Evolutionary conservation across 2,888 invertebrate genomes (phyloP), one percentile per base, ranked within the genome.

Genomic region (Phaonia tiefii): DNA sequence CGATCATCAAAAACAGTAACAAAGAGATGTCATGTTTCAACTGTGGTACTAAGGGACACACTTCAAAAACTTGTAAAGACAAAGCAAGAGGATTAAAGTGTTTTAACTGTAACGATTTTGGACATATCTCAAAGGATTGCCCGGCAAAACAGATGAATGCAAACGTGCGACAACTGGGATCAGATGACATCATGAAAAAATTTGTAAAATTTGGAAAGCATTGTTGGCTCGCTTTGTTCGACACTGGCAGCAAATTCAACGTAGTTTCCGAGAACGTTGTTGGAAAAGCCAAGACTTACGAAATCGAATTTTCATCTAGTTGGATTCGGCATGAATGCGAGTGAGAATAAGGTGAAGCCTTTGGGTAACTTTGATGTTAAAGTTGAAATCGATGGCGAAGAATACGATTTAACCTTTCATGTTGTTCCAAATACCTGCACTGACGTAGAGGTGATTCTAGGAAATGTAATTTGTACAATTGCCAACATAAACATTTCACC

Each of bases 11-110:
- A 26, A 54, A 51, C 37, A 54, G 73, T 2, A 73, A n/a, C 26
- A 75, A 63, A 31, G 65, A 54, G 1, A 65, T 46, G 13, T 54
- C 15, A 2, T 82, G 79, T 51, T 83, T 65, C 31, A 83, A 84
- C 54, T 84, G 78, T 60, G 81, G 81, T n/a, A 54, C 17, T 8
- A 84, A 72, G 20, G 84, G 80, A 2, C 82, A 79, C 39, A 46
- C 46, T 20, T 76, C 77, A 0, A 44, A 22, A 15, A 63, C 60
- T 7, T 84, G 79, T 10, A 73, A 67, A 11, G 54, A 79, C 42
- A 81, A 79, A 54, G 31, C 25, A 1, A 74, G n/a, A n/a, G n/a
- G n/a, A n/a, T n/a, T n/a, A n/a, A n/a, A n/a, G n/a, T n/a, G n/a
- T n/a, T n/a, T n/a, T n/a, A n/a, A n/a, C n/a, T n/a, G n/a, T n/a